Evolutionary conservation across 2,113 vertebrate genomes (phyloP), one percentile per base, ranked within the genome.

Genomic region (Noctilio leporinus): DNA sequence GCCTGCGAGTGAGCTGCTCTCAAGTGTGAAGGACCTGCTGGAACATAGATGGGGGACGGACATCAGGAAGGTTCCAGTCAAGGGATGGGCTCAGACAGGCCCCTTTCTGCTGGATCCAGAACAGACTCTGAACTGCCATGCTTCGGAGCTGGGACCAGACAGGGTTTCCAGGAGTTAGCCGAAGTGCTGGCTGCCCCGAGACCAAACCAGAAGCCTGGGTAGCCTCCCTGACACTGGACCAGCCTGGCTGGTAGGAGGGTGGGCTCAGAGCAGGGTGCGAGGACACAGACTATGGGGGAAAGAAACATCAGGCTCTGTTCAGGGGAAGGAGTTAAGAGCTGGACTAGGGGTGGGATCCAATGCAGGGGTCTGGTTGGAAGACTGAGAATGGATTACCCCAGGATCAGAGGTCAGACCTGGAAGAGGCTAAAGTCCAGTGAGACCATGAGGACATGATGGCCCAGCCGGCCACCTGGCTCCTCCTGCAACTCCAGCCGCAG

Each of bases 401-500:
- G 59, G 0, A 67, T 55, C 26, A 93, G 30, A 92, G 64, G 62
- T 95, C 96, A 90, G 95, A 99, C 99, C 99, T 99, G 99, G 97
- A 99, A 99, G 47, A 99, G 98, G 83, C 99, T 99, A 4, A 99
- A 99, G 98, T 99, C 99, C 69, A 99, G 97, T 51, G 98, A 98
- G 85, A 99, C 98, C 22, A 99, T 99, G 90, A 99, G 99, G 12
- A 99, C 98, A 0, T 99, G 99, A 89, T 98, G 99, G 0, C 98
- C 98, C 87, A 99, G 99, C 5, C 98, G 98, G 47, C 99, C 99
- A 0, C 98, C 99, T 91, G 97, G 99, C 70, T 99, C 98, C 0
- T 99, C 99, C 70, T 99, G 98, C 89, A 99, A 98, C 97, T 99
- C 99, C 95, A 99, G 98, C 96, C 99, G 99, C 57, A 99, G 98